A percentile compares a stretch with the other conserved stretches of the same genome.
Evolutionary conservation across 1,140 invertebrate species (phyloP).

Genomic region (Paraescarpia echinospica): DNA sequence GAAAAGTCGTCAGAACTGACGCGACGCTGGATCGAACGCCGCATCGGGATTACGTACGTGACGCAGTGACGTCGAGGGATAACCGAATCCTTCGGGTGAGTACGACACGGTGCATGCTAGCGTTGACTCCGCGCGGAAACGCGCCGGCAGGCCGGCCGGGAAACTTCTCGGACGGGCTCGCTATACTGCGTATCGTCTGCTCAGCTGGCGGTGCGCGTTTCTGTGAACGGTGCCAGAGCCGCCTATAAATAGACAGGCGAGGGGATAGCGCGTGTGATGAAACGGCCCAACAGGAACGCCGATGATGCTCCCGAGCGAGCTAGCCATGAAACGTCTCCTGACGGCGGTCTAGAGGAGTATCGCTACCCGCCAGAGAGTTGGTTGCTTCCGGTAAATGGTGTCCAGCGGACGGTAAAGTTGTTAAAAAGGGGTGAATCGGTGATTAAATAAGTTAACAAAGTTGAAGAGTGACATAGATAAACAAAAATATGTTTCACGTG

Average conservation of each 20-base stretch:
- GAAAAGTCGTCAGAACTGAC: background rate
- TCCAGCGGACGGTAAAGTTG: background rate
- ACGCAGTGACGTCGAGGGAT: background rate
- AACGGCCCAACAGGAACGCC: background rate
- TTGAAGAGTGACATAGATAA: background rate
- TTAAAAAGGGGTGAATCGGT: background rate
- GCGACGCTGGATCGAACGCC: background rate
- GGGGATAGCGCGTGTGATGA: background rate
- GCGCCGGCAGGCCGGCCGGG: too few species aligned
- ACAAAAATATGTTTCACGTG: background rate
- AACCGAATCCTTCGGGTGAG: background rate
- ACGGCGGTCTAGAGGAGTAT: background rate
- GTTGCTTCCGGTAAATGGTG: background rate
- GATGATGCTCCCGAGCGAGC: background rate
- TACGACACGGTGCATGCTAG: background rate
- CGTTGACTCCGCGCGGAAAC: too few species aligned
- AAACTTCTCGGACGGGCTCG: background rate
- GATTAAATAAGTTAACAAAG: background rate
- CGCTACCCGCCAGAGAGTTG: background rate
- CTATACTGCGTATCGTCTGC: background rate
- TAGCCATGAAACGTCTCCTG: background rate
- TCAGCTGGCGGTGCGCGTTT: background rate
- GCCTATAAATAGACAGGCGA: background rate
- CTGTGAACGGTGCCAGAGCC: background rate
- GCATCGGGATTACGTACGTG: background rate